Evolutionary conservation across 2,113 vertebrate genomes (phyloP).

Genomic region (Clarias magur): DNA sequence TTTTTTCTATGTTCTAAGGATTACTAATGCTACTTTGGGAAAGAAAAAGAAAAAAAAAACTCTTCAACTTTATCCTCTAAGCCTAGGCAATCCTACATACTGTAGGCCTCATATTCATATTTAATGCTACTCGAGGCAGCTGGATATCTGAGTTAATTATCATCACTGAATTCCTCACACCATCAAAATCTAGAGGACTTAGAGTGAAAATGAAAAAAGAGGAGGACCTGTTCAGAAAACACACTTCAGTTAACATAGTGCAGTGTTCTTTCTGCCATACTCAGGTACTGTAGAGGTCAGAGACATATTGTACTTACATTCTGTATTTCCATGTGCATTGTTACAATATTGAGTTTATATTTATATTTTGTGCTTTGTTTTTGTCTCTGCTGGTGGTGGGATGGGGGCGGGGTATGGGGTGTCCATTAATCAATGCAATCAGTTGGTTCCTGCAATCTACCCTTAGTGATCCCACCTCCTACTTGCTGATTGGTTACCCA

Average conservation of each 20-base stretch:
- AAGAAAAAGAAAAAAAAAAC: neutral
- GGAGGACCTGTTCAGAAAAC: conserved; percentile 36
- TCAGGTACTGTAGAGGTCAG: neutral
- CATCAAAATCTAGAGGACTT: conserved; percentile 47
- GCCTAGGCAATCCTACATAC: conserved; percentile 54
- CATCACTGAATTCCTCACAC: conserved; percentile 50
- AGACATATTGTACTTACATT: neutral
- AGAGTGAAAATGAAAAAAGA: conserved; percentile 3
- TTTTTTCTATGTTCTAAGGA: conserved; percentile 39
- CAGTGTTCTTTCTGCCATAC: conserved; percentile 18
- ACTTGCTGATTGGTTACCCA: too few species aligned
- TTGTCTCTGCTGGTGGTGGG: too few species aligned
- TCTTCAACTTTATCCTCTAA: conserved; percentile 42
- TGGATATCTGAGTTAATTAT: conserved; percentile 59
- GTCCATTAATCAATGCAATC: too few species aligned
- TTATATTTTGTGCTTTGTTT: too few species aligned
- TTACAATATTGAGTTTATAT: too few species aligned
- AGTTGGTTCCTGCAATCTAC: too few species aligned
- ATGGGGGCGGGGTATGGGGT: too few species aligned
- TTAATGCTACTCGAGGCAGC: conserved; percentile 56
- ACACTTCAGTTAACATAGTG: conserved; percentile 45
- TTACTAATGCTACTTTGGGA: conserved; percentile 39
- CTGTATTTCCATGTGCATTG: neutral
- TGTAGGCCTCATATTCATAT: conserved; percentile 50
- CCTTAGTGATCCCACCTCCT: too few species aligned